Base-by-base conservation (phyloP, 2,797 vertebrate species). In the Serranus cabrilla region DNA sequence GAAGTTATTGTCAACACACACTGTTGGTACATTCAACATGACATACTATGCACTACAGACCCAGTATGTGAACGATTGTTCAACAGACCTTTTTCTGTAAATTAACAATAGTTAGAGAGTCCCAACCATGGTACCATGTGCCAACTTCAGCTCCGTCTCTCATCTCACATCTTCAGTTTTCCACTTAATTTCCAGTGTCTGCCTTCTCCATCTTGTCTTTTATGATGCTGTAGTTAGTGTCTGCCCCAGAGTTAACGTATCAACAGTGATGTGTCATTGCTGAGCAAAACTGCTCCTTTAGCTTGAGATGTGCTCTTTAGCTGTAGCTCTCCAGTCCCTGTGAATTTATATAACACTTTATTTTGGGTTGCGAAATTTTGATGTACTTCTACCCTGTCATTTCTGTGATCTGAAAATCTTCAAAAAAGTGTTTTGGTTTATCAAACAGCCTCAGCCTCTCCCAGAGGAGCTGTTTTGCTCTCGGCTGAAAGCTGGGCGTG, bases 401-500 rank as follows among this genome's bases (percentile, higher is more conserved):
- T 66, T 71, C 16, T 75, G n/a, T 66, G 37, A 71, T 71, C 50
- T 74, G 9, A 20, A 77, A 76, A 83, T 77, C 64, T 10, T 0
- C n/a, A 62, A 56, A 43, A 63, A 71, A 25, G 12, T 58, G 46
- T 37, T 78, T 72, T 74, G 50, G 56, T 82, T 78, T 79, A 74
- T 89, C 87, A 82, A 77, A 78, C 56, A 42, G 58, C 71, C 51
- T 65, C 49, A 23, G 68, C 59, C 54, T 74, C 65, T 78, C 50
- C 59, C 79, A 16, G 23, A 76, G 47, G 64, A 74, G 72, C 65
- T 57, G 43, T 83, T 89, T 73, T 69, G 52, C 79, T 79, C 39
- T 62, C 49, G 58, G 69, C 80, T 82, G 31, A 74, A 80, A 78
- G 74, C 74, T 56, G 37, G 47, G 16, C 78, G 46, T 57, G 45